Percentiles rank a stretch among this genome's conserved stretches.
These are phyloP conservation scores for Marronus borbonicus DNA, from an alignment of 2,888 invertebrate genomes.

Conservation along the genomic window DNA sequence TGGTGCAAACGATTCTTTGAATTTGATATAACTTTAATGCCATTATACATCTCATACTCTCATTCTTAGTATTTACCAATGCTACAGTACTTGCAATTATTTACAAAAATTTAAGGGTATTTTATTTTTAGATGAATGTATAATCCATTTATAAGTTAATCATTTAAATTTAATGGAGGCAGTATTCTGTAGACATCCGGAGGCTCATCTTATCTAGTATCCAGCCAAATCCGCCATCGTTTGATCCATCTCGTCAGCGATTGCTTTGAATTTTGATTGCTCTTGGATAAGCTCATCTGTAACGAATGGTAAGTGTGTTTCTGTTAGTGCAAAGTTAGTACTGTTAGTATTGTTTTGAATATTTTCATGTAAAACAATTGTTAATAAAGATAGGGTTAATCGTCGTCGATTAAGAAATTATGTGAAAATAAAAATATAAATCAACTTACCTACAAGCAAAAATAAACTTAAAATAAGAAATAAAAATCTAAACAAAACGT, in stretches of 20 bases:
- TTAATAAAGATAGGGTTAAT: too few species aligned
- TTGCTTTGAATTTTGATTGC: constrained; percentile 98
- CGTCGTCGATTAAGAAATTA: too few species aligned
- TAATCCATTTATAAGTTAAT: constrained; percentile 34
- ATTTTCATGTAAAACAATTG: too few species aligned
- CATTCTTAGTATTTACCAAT: not conserved
- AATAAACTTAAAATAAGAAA: constrained; percentile 55
- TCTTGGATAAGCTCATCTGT: constrained; percentile 91
- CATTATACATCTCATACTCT: not conserved
- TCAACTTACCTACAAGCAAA: constrained; percentile 74
- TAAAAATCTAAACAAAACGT: constrained; percentile 55
- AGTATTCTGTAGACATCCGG: constrained; percentile 36
- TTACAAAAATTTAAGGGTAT: not conserved
- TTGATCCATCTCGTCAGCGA: constrained; percentile 97
- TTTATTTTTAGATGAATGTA: constrained; percentile 29
- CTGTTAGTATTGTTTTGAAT: not conserved
- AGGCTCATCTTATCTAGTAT: constrained; percentile 73
- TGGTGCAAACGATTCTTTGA: constrained; percentile 23
- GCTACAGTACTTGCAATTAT: not conserved
- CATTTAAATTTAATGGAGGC: constrained; percentile 33
- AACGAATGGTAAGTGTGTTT: constrained; percentile 11
- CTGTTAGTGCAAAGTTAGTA: constrained; percentile 54
- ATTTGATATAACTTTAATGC: too few species aligned
- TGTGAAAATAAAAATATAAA: not conserved
- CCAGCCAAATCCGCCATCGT: constrained; percentile 96